phyloP scores from a whole-genome alignment of 37 sponge, comb jelly and placozoan species.

The Ephydatia muelleri region DNA sequence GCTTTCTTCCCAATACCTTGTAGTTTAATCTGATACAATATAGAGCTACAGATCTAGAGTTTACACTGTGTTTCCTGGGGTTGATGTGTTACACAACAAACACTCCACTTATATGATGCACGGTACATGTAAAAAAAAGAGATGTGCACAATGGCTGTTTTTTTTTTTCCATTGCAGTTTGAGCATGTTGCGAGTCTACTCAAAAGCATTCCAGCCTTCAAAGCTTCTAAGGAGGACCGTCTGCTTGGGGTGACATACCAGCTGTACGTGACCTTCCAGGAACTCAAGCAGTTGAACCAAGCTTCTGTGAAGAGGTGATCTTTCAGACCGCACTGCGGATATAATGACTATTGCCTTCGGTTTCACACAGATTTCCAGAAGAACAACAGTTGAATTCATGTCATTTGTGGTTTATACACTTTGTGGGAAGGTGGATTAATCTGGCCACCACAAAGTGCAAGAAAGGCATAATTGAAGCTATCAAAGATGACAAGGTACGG shows the following conservation, averaged over 20 bases:
- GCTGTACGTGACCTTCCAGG: neutral
- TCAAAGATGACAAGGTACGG: constrained; percentile 28
- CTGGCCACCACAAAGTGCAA: constrained; percentile 21
- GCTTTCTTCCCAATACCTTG: too few species aligned
- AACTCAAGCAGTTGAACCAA: neutral
- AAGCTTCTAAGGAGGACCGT: neutral
- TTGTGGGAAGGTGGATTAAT: constrained; percentile 44
- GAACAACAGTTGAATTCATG: neutral
- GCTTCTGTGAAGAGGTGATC: neutral
- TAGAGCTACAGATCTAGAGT: too few species aligned
- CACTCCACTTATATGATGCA: too few species aligned
- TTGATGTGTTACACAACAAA: too few species aligned
- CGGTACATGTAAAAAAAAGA: neutral
- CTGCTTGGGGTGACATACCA: neutral
- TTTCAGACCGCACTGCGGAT: too few species aligned
- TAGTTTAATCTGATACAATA: too few species aligned
- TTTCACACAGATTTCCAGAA: neutral
- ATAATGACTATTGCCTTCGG: neutral
- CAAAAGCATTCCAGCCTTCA: neutral
- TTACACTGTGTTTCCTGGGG: too few species aligned
- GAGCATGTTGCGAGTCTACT: neutral
- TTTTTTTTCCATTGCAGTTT: neutral
- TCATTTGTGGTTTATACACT: constrained; percentile 48
- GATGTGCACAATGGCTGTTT: neutral
- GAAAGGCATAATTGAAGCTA: constrained; percentile 35